Base-by-base conservation (phyloP, 2,797 vertebrate species). In the Rallus crepitans region DNA sequence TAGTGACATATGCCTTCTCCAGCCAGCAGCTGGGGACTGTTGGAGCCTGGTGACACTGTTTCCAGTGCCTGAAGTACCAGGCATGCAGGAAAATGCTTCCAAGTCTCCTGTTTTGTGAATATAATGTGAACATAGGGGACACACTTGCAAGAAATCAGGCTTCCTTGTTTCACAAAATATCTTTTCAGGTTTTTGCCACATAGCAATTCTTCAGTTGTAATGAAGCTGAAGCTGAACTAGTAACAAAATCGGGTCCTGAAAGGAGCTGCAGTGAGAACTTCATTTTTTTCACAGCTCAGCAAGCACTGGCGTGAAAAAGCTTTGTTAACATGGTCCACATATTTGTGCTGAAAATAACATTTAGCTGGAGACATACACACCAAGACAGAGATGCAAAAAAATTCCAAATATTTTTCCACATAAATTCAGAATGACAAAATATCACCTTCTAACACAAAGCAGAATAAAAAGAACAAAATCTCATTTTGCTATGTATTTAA, bases 261-360 rank as follows among this genome's bases (percentile, higher is more conserved):
- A 89, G 86, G 63, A 85, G 57, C 69, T 83, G 61, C 61, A 15
- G 80, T 10, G 59, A 93, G 57, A 90, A 71, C 42, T 88, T 94
- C 65, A 47, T 66, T 39, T 90, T 90, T 95, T 94, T 94, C 94
- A 86, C 80, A 94, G 88, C 91, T 93, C 91, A 61, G 79, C 82
- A 91, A 86, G 71, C 33, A 11, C 47, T 87, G 90, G 55, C 80
- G 52, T n/a, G 85, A 66, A 82, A 91, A 48, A 95, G 65, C 82
- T 86, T 73, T 59, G 61, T 48, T 78, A 85, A 75, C 50, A 11
- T 9, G 33, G 56, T 56, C 84, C 87, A 68, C 73, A 57, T 81
- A 25, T 56, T 82, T 57, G 82, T 88, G 87, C 91, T 64, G 87
- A 94, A 94, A 96, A 94, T 64, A 93, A 61, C 57, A 28, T 63